phyloP scores from a whole-genome alignment of 2,797 vertebrate species.

The Buceros bicornis region DNA sequence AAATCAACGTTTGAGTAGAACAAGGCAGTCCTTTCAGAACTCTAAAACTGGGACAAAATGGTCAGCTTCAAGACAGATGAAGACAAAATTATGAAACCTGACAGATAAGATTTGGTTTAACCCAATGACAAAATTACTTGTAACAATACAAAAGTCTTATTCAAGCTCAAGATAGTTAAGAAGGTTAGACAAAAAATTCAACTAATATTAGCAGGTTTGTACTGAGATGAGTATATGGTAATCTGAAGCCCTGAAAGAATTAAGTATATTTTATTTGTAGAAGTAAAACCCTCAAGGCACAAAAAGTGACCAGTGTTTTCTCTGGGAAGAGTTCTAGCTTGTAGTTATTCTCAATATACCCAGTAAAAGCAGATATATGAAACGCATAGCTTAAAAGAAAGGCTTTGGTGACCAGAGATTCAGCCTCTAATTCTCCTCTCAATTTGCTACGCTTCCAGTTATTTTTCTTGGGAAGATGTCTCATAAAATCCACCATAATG shows the following conservation, averaged over 20 bases:
- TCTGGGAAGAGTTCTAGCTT: neutral
- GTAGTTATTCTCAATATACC: neutral
- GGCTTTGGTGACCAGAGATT: neutral
- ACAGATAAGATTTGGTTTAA: neutral
- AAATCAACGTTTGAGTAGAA: neutral
- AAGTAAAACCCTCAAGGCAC: neutral
- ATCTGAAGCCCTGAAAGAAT: neutral
- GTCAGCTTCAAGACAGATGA: neutral
- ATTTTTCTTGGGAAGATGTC: neutral
- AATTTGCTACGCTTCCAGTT: neutral
- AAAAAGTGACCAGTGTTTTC: neutral
- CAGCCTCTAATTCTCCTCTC: neutral
- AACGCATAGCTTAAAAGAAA: neutral
- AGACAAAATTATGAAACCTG: neutral
- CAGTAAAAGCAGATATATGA: neutral
- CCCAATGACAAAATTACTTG: neutral
- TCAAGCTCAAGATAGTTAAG: neutral
- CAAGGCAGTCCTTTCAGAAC: neutral
- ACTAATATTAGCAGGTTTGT: neutral
- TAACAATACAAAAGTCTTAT: neutral
- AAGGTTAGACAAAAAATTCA: neutral
- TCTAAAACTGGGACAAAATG: neutral
- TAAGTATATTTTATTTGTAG: neutral
- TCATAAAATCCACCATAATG: neutral
- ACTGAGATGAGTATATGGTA: neutral